phyloP scores from a whole-genome alignment of 2,888 invertebrate species.

The Ferdinandea cuprea region DNA sequence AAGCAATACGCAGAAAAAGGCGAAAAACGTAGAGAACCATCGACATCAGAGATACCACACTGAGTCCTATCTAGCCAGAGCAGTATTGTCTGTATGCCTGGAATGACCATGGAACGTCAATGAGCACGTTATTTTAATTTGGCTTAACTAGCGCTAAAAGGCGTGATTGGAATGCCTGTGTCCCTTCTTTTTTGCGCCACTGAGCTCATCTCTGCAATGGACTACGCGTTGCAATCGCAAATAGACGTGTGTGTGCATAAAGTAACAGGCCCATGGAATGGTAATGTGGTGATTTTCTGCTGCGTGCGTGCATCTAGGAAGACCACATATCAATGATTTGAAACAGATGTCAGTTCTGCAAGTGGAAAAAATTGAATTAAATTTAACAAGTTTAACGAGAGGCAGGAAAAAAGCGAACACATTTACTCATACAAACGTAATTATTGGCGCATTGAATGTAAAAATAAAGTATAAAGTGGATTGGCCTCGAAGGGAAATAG shows the following conservation, averaged over 20 bases:
- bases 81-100: slow-evolving; percentile 25
- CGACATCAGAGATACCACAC: slow-evolving; percentile 44
- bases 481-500: slow-evolving; percentile 39
- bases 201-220: slow-evolving; percentile 24
- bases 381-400: slow-evolving; percentile 36
- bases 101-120: slow-evolving; percentile 60
- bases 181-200: slow-evolving; percentile 25
- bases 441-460: slow-evolving; percentile 1
- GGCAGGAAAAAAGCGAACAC: slow-evolving; percentile 16
- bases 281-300: slow-evolving; percentile 68
- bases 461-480: slow-evolving; percentile 31
- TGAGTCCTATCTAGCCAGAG: slow-evolving; percentile 22
- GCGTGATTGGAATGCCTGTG: slow-evolving; percentile 68
- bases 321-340: slow-evolving; percentile 68
- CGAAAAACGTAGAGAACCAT: not conserved
- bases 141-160: slow-evolving; percentile 70
- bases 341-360: slow-evolving; percentile 65
- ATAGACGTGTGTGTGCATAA: slow-evolving; percentile 59
- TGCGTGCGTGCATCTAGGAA: slow-evolving; percentile 61
- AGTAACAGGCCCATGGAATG: slow-evolving; percentile 44
- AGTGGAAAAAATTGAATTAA: slow-evolving; percentile 4
- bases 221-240: slow-evolving; percentile 50
- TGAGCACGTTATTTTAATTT: slow-evolving; percentile 68
- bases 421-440: too few relatives aligned
- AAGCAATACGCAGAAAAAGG: slow-evolving; percentile 7